Evolutionary conservation across 2,113 vertebrate genomes (phyloP), one percentile per base, ranked within the genome.

Genomic region (Thinocorus orbignyianus): DNA sequence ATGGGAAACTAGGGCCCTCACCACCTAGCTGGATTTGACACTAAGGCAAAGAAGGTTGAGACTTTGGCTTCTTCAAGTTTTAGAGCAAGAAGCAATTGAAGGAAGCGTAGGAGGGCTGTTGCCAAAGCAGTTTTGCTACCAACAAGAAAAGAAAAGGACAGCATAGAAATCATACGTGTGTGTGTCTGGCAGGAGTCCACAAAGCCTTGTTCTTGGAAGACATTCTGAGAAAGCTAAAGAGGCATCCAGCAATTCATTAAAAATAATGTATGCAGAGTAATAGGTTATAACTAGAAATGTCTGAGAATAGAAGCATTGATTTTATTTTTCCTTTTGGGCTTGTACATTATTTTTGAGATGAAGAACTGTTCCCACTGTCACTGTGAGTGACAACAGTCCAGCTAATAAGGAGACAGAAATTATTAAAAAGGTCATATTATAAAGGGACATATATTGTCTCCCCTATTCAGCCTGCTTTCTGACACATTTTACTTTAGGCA

Each of bases 181-280:
- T 65, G 48, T 33, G n/a, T 73, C 78, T 94, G 93, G 92, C 91
- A 93, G 84, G 65, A 91, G 49, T 76, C 96, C 92, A 89, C 60
- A 93, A 86, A 92, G 44, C 49, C 80, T 91, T 76, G 33, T 81
- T 96, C 93, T 89, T 91, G 81, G 91, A 94, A 94, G 73, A 81
- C 54, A 42, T 91, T 92, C 86, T 79, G 57, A 92, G 86, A 93
- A 92, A 94, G 66, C 70, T 81, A 58, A 72, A 93, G 61, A 93
- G 54, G 54, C 61, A 92, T 52, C 76, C 61, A 11, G 8, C 78
- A 95, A 92, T 73, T 86, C 81, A 91, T 79, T 91, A 94, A 89
- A 94, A 96, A 65, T 72, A 88, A 93, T 62, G 37, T 65, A 85
- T 86, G 65, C 77, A 79, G 78, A 89, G 77, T 81, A 94, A 93